These are phyloP conservation scores for Hemiprocne comata DNA, from an alignment of 2,113 vertebrate species.

Conservation along the genomic window DNA sequence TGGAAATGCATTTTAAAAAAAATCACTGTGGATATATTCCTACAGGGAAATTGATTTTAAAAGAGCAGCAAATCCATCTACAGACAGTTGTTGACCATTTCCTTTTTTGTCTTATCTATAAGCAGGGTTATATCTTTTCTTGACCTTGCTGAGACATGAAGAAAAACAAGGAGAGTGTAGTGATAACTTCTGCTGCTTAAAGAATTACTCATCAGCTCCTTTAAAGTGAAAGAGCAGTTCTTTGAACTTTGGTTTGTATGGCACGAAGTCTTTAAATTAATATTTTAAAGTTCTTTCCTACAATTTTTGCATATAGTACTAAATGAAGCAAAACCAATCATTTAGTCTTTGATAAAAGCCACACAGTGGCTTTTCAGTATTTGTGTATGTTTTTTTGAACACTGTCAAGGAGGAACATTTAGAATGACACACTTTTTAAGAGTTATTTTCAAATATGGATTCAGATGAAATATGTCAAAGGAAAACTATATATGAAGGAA, in stretches of 20 bases:
- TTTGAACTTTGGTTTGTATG: constrained; percentile 3
- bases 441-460: not conserved
- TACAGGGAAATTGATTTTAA: not conserved
- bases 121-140: not conserved
- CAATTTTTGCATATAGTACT: not conserved
- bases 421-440: not conserved
- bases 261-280: not conserved
- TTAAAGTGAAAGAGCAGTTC: constrained; percentile 17
- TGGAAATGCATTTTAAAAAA: not conserved
- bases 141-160: not conserved
- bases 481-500: not conserved
- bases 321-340: not conserved
- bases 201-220: not conserved
- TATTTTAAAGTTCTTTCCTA: not conserved
- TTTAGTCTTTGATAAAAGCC: not conserved
- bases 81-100: not conserved
- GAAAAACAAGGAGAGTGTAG: not conserved
- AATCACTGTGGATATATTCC: not conserved
- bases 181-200: not conserved
- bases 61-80: not conserved
- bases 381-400: not conserved
- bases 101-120: not conserved
- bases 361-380: not conserved
- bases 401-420: not conserved
- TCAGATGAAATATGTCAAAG: not conserved